These are phyloP conservation scores for Hemithea aestivaria DNA, from an alignment of 2,888 invertebrate genomes.

Conservation along the genomic window DNA sequence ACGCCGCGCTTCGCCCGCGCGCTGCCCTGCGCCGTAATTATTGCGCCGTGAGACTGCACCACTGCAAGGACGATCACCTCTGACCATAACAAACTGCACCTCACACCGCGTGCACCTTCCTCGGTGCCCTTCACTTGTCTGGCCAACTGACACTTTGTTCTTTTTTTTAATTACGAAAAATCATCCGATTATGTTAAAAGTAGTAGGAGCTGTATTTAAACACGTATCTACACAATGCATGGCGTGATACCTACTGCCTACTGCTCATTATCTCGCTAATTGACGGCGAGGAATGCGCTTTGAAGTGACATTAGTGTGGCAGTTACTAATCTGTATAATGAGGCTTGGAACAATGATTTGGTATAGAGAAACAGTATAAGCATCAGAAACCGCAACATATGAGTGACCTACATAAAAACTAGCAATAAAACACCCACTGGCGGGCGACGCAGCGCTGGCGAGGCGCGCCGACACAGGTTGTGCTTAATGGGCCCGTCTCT, in stretches of 20 bases:
- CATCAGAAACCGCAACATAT: constrained; percentile 33
- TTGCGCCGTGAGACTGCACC: constrained; percentile 62
- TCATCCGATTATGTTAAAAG: too few species aligned
- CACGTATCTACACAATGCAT: too few species aligned
- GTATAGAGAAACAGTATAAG: too few species aligned
- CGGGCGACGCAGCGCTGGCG: background rate
- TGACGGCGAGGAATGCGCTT: too few species aligned
- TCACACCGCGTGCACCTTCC: constrained; percentile 32
- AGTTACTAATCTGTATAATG: too few species aligned
- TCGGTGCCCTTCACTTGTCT: constrained; percentile 42
- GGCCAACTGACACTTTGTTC: too few species aligned
- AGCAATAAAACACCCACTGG: constrained; percentile 31
- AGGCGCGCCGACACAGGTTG: constrained; percentile 20
- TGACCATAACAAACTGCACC: constrained; percentile 36
- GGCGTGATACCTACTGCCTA: too few species aligned
- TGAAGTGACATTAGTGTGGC: too few species aligned
- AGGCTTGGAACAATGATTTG: too few species aligned
- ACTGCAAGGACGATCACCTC: constrained; percentile 68
- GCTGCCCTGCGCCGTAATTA: constrained; percentile 45
- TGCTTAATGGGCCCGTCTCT: constrained; percentile 32
- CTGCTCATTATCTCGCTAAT: too few species aligned
- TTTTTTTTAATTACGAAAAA: too few species aligned
- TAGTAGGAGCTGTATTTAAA: too few species aligned
- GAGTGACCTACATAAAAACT: constrained; percentile 39
- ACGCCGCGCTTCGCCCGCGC: constrained; percentile 17